Base-by-base conservation (phyloP, 2,888 invertebrate species). In the Nomada flava region DNA sequence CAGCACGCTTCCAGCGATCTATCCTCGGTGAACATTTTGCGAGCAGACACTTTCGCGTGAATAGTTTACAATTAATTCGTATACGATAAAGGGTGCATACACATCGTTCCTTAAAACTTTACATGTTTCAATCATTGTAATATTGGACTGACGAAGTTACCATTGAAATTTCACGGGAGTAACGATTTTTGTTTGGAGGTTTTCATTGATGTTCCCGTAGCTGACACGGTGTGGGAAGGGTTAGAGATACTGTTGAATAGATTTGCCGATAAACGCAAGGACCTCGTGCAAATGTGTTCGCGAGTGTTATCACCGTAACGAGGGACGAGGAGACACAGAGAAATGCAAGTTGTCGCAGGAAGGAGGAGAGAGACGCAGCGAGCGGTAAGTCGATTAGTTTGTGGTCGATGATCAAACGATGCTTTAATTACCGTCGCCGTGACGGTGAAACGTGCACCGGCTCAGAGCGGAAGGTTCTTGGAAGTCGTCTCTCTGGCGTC, bases 301-400 rank as follows among this genome's bases (percentile, higher is more conserved):
- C 84, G 87, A 90, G 89, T 90, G 89, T 88, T 84, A 65, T 85
- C 83, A 71, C 80, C 77, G 74, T 60, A 52, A 18, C 29, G 23
- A 52, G 23, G 63, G 63, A 44, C 50, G 52, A 36, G 9, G 20
- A 69, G 60, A 18, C 50, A 4, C 42, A 44, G 64, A 78, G 83
- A 62, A 72, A 70, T 29, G 70, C 53, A 71, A 67, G 70, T 57
- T 62, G 68, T 70, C 20, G 29, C 57, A 67, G 29, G 53, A 68
- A 59, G 69, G 62, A 29, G 63, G 55, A 50, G 75, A 20, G 64
- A 47, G 79, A 68, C 80, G 68, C 81, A 68, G 77, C 78, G 64
- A 76, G 80, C 76, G 90, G 91, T 91, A 90, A 91, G 91, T 90
- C 88, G 86, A 90, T 90, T 89, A 90, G 83, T 87, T 89, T 76